A percentile compares a stretch with the other conserved stretches of the same genome.
Evolutionary conservation across 1,140 invertebrate genomes (phyloP).

Genomic region (Drosophila sulfurigaster): DNA sequence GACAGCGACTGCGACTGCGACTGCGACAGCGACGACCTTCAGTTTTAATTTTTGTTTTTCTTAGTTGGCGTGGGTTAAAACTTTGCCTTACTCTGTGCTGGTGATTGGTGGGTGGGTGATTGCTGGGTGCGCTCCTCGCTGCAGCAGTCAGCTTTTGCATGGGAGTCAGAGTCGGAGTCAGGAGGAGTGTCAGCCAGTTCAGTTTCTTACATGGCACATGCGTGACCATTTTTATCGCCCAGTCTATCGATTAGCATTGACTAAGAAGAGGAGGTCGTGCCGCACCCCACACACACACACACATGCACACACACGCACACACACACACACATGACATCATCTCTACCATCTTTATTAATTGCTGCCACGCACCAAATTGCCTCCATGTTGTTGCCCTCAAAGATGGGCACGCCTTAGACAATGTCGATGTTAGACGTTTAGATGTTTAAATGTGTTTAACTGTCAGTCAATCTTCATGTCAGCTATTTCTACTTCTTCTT

Average conservation of each 20-base stretch:
- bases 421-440: slow-evolving; percentile 1
- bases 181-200: slow-evolving; percentile 47
- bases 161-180: slow-evolving; percentile 53
- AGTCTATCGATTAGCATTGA: slow-evolving; percentile 45
- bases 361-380: slow-evolving; percentile 47
- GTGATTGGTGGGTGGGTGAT: too few species aligned
- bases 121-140: slow-evolving; percentile 9
- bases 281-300: slow-evolving; percentile 29
- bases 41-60: slow-evolving; percentile 21
- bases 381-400: slow-evolving; percentile 40
- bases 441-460: slow-evolving; percentile 8
- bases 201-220: slow-evolving; percentile 33
- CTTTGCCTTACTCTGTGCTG: not conserved
- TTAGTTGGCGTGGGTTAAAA: slow-evolving; percentile 15
- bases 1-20: not conserved
- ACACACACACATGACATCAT: slow-evolving; percentile 47
- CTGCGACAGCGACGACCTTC: slow-evolving; percentile 37
- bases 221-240: slow-evolving; percentile 72
- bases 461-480: slow-evolving; percentile 28
- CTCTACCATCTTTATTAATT: slow-evolving; percentile 53
- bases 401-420: slow-evolving; percentile 46
- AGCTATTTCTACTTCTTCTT: slow-evolving; percentile 16
- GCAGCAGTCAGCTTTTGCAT: slow-evolving; percentile 32
- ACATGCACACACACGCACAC: slow-evolving; percentile 19
- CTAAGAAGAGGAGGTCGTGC: slow-evolving; percentile 44